Evolutionary conservation across 2,113 vertebrate genomes (phyloP), one percentile per base, ranked within the genome.

Genomic region (Taurulus bubalis): DNA sequence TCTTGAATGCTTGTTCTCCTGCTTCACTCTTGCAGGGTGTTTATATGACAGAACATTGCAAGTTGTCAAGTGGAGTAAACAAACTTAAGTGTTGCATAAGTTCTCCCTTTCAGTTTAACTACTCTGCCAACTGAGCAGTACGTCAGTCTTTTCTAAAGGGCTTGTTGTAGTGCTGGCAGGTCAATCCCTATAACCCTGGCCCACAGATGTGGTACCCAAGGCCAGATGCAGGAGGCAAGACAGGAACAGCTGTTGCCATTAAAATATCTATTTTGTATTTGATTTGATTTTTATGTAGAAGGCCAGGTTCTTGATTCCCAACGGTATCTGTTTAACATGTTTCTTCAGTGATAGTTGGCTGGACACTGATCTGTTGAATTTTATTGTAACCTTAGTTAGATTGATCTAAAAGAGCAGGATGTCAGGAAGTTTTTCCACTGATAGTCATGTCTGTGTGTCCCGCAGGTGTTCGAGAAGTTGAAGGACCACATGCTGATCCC

Each of bases 401-500:
- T 28, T 12, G 18, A 40, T 63, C 42, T 47, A 15, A 58, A 73
- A 58, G 24, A 10, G 10, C n/a, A 38, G 49, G 1, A 26, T n/a
- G 40, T 34, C 4, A 24, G 53, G 53, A 56, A 1, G 14, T 16
- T 24, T 36, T 73, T 62, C 38, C 30, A 28, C 0, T 58, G 32
- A 75, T 9, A 3, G 51, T 24, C 45, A 83, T 81, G 67, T 68
- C 8, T 87, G 72, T 73, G 47, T 77, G 56, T 82, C 79, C 66
- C 64, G 59, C 88, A 99, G 98, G 96, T 98, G 45, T 98, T 97
- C 88, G 97, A 98, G 93, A 98, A 97, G 87, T 94, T 99, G 92
- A 98, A 98, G 95, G 97, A 99, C 93, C 91, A 98, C 94, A 96
- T 96, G 94, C 95, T 99, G 94, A 97, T 99, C 79, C 98, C 98